These are phyloP conservation scores for Eurosta solidaginis DNA, from an alignment of 1,140 invertebrate genomes.

Conservation along the genomic window DNA sequence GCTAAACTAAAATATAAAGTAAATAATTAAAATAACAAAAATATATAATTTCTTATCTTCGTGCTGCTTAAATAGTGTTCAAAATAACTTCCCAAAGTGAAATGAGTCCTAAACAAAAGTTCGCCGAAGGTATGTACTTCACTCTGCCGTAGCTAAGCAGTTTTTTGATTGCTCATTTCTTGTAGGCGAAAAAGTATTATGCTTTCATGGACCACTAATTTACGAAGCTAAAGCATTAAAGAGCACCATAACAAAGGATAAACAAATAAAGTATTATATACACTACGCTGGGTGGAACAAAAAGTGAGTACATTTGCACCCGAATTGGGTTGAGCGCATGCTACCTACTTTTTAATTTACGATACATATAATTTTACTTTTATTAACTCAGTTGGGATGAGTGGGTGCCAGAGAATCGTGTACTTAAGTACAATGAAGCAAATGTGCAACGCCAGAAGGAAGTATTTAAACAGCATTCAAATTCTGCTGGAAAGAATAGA, in stretches of 20 bases:
- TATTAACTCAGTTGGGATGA: slow-evolving; percentile 86
- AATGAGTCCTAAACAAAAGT: slow-evolving; percentile 66
- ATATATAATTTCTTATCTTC: no score
- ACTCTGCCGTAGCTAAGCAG: not conserved
- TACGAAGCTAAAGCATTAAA: slow-evolving; percentile 96
- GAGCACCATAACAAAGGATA: slow-evolving; percentile 78
- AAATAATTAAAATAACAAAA: no score
- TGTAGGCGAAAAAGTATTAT: slow-evolving; percentile 92
- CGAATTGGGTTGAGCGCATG: not conserved
- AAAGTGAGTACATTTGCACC: slow-evolving; percentile 71
- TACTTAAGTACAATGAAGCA: slow-evolving; percentile 90
- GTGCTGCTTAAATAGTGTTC: not conserved
- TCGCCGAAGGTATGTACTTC: slow-evolving; percentile 66
- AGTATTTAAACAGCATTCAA: slow-evolving; percentile 79
- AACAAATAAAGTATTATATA: slow-evolving; percentile 88
- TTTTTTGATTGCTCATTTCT: not conserved
- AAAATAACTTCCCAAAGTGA: slow-evolving; percentile 37
- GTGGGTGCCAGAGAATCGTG: slow-evolving; percentile 93
- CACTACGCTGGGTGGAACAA: slow-evolving; percentile 99
- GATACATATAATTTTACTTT: not conserved
- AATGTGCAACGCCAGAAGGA: slow-evolving; percentile 91
- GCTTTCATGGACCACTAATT: slow-evolving; percentile 92
- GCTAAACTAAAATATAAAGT: slow-evolving; percentile 16
- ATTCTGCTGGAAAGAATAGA: slow-evolving; percentile 69
- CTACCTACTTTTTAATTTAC: not conserved